Evolutionary conservation across 2,888 invertebrate genomes (phyloP).

Genomic region (Mycalesis mineus): DNA sequence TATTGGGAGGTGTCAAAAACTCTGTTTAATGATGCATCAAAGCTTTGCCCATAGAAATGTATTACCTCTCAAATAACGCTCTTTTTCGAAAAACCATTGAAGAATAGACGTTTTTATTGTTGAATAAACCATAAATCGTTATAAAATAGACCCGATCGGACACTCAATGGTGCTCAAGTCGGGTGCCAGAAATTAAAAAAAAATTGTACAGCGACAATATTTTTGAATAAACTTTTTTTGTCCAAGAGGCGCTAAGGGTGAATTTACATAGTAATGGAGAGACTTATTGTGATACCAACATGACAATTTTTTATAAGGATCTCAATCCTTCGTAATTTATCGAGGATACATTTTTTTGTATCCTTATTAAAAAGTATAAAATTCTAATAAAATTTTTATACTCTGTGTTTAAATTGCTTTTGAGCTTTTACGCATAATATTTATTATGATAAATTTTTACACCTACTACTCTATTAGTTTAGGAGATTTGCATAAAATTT

Average conservation of each 20-base stretch:
- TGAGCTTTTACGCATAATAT: slow-evolving; percentile 12
- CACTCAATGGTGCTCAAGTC: slow-evolving; percentile 53
- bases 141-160: slow-evolving; percentile 65
- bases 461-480: slow-evolving; percentile 21
- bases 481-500: slow-evolving; percentile 22
- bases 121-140: slow-evolving; percentile 77
- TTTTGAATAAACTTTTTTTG: slow-evolving; percentile 39
- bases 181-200: slow-evolving; percentile 49
- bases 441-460: slow-evolving; percentile 18
- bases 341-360: not conserved
- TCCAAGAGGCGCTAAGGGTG: slow-evolving; percentile 57
- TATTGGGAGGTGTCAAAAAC: slow-evolving; percentile 53
- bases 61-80: slow-evolving; percentile 37
- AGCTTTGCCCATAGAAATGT: slow-evolving; percentile 42
- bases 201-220: slow-evolving; percentile 51
- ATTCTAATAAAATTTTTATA: slow-evolving; percentile 1
- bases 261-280: slow-evolving; percentile 64
- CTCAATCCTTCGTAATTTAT: slow-evolving; percentile 3
- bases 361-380: not conserved
- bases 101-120: slow-evolving; percentile 57
- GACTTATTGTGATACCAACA: slow-evolving; percentile 10
- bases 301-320: not conserved
- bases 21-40: slow-evolving; percentile 61
- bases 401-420: too few species aligned
- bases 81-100: slow-evolving; percentile 2